Evolutionary conservation across 1,140 invertebrate species (phyloP), one percentile per base, ranked within the genome.

Genomic region (Drosophila miranda): DNA sequence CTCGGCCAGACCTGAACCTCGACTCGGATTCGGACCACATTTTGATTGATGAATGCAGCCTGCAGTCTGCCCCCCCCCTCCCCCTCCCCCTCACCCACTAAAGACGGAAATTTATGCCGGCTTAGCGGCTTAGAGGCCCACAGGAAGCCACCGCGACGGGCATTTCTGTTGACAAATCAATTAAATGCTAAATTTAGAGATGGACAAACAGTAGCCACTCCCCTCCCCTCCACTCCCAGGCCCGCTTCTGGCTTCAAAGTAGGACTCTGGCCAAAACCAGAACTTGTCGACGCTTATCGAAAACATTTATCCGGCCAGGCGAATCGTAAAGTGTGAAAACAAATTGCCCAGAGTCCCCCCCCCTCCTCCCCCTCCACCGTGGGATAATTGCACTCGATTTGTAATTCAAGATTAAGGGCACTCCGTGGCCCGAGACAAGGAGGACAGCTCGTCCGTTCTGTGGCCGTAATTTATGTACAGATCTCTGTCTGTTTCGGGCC

Each of bases 351-450:
- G 50, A 19, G 63, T 52, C 73, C 49, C 19, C 16, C 16, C 16
- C 16, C 16, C 16, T 1, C 16, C 16, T 0, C 16, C 16, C 16
- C 1, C 16, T 16, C 16, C 16, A 16, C 16, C 16, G 1, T 1
- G 16, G 16, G 16, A 16, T 87, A 87, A 87, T 87, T 87, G 82
- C 82, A 87, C 78, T 87, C 82, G 82, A 87, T 87, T 87, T 87
- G 82, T 87, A 87, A 87, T 87, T 88, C 82, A 87, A 87, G 82
- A 87, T 87, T 87, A 87, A 87, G 82, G 82, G 83, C 82, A 72
- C 19, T 45, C 48, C 30, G 21, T n/a, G n/a, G n/a, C 16, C 16
- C 43, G 30, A 13, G 34, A 13, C 34, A 23, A 34, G 42, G 34
- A 72, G 58, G 58, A 64, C 60, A 66, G 60, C 42, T 45, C 60